Base-by-base conservation (phyloP, 2,888 invertebrate genomes). In the Bellardia pandia region DNA sequence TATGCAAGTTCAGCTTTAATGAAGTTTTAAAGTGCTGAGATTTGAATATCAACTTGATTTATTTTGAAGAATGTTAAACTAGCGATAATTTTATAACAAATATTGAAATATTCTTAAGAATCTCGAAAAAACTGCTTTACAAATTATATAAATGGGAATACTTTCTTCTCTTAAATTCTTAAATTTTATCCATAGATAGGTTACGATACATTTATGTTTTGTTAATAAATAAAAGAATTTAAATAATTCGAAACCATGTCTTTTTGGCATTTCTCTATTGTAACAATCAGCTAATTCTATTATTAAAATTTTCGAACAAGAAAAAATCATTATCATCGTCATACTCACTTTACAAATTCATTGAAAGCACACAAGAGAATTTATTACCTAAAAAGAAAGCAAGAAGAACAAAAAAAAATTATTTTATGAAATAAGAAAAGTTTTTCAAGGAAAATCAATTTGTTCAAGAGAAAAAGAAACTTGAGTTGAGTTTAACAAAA, bases 381-480 rank as follows among this genome's bases (percentile, higher is more conserved):
- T 87, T 87, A 78, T 87, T 87, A 85, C 85, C 87, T 75, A 75
- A 81, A 87, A 87, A 60, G 76, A 84, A 76, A 62, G n/a, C n/a
- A n/a, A n/a, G 8, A 51, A 51, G 60, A 60, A 11, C 23, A 66
- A 16, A 77, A 66, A 56, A n/a, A 78, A 77, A 76, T 79, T 71
- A 76, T 71, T 81, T 76, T 53, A 56, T 14, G 37, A 56, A 69
- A 76, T 42, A 53, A 23, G 23, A 23, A 75, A 79, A 79, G 40
- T 66, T 53, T 75, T 81, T 86, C 78, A 83, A 86, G 74, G 77
- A 75, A 82, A 83, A 79, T 86, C 69, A 75, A 79, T 77, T 81
- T 23, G 33, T 86, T 68, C 11, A 48, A 77, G 42, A 66, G 13
- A 23, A 68, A 82, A 11, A 72, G 42, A 45, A 45, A 11, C 13